Conservation (phyloP, 2,888 invertebrate genomes). For the Anaspis maculata region DNA sequence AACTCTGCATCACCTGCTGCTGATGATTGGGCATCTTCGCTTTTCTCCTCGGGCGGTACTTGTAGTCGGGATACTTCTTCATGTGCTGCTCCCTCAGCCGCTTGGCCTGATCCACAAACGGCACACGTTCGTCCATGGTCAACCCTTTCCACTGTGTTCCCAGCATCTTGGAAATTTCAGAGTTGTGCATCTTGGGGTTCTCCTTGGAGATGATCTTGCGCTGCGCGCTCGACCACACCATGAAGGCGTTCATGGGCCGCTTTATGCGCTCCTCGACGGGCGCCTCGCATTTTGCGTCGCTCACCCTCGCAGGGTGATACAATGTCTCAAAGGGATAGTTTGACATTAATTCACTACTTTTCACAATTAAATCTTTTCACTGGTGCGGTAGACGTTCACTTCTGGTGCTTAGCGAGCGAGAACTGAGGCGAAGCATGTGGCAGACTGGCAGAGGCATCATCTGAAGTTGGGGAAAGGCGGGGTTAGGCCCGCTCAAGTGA, state of each 20-base stretch:
- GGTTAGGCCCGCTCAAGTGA: too few species aligned
- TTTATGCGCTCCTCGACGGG: constrained; percentile 86
- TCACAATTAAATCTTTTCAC: too few species aligned
- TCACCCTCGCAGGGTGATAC: too few species aligned
- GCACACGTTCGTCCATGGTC: constrained; percentile 78
- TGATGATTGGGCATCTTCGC: constrained; percentile 74
- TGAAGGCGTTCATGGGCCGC: constrained; percentile 96
- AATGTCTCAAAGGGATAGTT: too few species aligned
- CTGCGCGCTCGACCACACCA: constrained; percentile 93
- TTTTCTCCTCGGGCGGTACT: constrained; percentile 79
- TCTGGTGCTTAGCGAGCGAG: too few species aligned
- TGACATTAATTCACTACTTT: too few species aligned
- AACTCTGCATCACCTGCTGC: too few species aligned
- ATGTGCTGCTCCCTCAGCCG: constrained; percentile 77
- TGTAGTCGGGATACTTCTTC: constrained; percentile 88
- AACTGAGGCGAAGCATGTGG: too few species aligned
- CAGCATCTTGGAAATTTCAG: constrained; percentile 82
- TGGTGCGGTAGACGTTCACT: too few species aligned
- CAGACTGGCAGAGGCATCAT: too few species aligned
- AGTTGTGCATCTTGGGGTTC: constrained; percentile 89
- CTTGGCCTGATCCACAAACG: constrained; percentile 94
- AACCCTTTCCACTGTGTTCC: constrained; percentile 92
- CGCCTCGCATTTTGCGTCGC: too few species aligned
- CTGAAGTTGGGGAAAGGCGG: too few species aligned
- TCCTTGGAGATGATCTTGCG: constrained; percentile 87